Base-by-base conservation (phyloP, 2,113 vertebrate species). In the Phalacrocorax pelagicus region DNA sequence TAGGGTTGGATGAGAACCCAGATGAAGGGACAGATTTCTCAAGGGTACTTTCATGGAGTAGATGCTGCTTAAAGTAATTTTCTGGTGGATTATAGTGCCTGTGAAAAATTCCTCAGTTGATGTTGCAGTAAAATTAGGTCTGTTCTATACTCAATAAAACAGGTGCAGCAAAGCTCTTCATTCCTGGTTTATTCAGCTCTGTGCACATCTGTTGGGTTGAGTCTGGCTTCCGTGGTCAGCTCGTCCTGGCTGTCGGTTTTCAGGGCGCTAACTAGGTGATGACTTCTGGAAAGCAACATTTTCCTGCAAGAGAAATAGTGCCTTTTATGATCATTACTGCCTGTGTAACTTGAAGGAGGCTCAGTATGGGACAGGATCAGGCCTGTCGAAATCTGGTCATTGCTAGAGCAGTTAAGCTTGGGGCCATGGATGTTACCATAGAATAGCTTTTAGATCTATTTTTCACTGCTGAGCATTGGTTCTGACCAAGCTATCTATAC, bases 101-200 rank as follows among this genome's bases (percentile, higher is more conserved):
- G 94, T 95, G 95, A 95, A 94, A 94, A 96, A 96, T 94, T 94
- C 95, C 96, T 95, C 86, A 34, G 80, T 51, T 40, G 92, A 86
- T 86, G 57, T 59, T 71, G 82, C 83, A 66, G 91, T 72, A 90
- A 91, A 95, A 92, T 88, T 29, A 9, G 5, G 66, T 92, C 78
- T 85, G 75, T 86, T 94, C 89, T 91, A 84, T 95, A 5, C 81
- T 90, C 29, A 2, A 10, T 38, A 51, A 62, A 95, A 96, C 90
- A 96, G 92, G 94, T 96, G 95, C 96, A 96, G 91, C 83, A 92
- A 90, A 95, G 94, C 86, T 90, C 94, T 58, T 67, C 8, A 3
- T 92, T 95, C 90, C 81, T 3, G 0, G 9, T 59, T 80, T 49
- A 63, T 86, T 81, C 30, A 12, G 77, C 61, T 87, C 91, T 42